Base-by-base conservation (phyloP, 2,888 invertebrate genomes). In the Lampropteryx suffumata region DNA sequence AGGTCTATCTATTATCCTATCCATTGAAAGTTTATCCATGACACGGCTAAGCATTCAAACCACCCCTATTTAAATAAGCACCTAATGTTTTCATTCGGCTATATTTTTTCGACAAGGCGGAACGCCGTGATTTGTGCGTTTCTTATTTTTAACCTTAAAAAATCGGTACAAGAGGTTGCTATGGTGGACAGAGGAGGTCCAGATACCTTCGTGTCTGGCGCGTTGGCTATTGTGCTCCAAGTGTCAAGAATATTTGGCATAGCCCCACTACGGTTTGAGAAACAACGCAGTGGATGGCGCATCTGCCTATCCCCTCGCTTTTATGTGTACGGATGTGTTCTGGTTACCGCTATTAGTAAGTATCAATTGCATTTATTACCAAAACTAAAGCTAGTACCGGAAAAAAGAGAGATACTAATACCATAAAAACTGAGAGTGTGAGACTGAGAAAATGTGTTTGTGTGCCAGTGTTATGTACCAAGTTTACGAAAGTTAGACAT, bases 251-350 rank as follows among this genome's bases (percentile, higher is more conserved):
- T 62, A 2, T 12, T 48, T 0, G 78, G 78, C 0, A 29, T 75
- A 0, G 74, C 73, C 0, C 77, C 79, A 0, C 48, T 79, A 1
- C 44, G 46, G 4, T 59, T 77, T 28, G 51, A 41, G 7, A 61
- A 50, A 2, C 47, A 39, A 1, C 29, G 27, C 1, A 58, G 50
- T 1, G 63, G 64, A 0, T 73, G 65, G 64, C 42, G 45, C 3
- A 39, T 68, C 12, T 59, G 56, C 0, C 42, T 66, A 0, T 70
- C 70, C 0, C 36, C 51, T 0, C 3, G 21, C 0, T 35, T 56
- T 2, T 56, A 56, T 32, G 28, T 57, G 1, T 65, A 68, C 30
- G 65, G 67, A 13, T 65, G 57, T 34, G 2, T 65, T 0, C 21
- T 67, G 0, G 57, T 63, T 2, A 54, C 59, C 24, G 9, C 40